Evolutionary conservation across 2,797 vertebrate genomes (phyloP).

Genomic region (Furcifer pardalis): DNA sequence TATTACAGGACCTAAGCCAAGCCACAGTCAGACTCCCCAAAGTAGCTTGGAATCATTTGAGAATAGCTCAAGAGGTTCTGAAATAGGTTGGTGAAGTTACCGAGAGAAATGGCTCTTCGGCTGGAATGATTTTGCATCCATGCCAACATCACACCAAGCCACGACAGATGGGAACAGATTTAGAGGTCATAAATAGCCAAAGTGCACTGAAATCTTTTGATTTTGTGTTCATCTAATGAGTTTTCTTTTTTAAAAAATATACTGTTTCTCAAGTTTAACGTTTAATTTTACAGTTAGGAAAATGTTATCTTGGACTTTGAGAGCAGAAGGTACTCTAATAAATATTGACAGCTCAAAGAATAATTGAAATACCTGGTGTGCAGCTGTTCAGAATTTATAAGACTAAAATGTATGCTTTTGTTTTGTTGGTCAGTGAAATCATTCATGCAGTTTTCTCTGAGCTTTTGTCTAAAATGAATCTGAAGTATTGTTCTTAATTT

Average conservation of each 20-base stretch:
- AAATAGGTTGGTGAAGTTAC: not conserved
- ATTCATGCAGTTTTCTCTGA: not conserved
- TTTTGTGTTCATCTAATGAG: not conserved
- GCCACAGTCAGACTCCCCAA: not conserved
- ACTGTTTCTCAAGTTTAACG: not conserved
- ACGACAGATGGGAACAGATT: not conserved
- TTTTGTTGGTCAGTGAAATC: not conserved
- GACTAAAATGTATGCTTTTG: not conserved
- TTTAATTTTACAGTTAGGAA: not conserved
- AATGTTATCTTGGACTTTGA: not conserved
- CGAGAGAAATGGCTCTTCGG: not conserved
- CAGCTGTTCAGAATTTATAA: not conserved
- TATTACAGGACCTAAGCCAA: not conserved
- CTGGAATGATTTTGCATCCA: not conserved
- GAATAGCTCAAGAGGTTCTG: not conserved
- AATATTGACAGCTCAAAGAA: not conserved
- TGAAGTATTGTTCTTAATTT: not conserved
- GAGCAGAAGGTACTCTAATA: not conserved
- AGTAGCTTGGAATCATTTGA: not conserved
- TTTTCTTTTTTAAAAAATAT: not conserved
- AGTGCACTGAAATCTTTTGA: not conserved
- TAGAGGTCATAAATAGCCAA: slow-evolving; percentile 1
- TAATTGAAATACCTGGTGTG: not conserved
- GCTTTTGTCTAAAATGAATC: not conserved
- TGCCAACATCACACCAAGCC: not conserved